Evolutionary conservation across 2,797 vertebrate genomes (phyloP).

Genomic region (Xyrichtys novacula): DNA sequence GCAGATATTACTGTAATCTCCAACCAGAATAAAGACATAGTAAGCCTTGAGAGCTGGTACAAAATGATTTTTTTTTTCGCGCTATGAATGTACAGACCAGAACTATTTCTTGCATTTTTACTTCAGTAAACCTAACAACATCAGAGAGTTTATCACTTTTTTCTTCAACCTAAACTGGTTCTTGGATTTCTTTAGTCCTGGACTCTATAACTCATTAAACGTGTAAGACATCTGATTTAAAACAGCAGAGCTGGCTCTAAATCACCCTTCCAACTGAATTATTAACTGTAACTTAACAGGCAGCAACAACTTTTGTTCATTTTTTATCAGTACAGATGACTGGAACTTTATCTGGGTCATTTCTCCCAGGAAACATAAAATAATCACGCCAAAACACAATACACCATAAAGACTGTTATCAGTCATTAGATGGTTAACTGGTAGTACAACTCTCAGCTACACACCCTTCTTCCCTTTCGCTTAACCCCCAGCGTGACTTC

Average conservation of each 20-base stretch:
- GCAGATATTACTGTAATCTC: not conserved
- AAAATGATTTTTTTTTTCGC: not conserved
- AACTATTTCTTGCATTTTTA: too few relatives aligned
- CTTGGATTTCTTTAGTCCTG: too few relatives aligned
- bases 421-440: conserved; percentile 7
- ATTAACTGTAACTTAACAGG: too few relatives aligned
- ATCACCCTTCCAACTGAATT: too few relatives aligned
- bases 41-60: not conserved
- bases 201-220: too few relatives aligned
- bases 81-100: too few relatives aligned
- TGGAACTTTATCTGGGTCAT: not conserved
- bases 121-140: too few relatives aligned
- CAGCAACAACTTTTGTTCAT: too few relatives aligned
- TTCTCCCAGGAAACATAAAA: not conserved
- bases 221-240: too few relatives aligned
- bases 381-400: conserved; percentile 18
- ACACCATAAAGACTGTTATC: not conserved
- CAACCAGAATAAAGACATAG: not conserved
- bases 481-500: conserved; percentile 28
- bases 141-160: too few relatives aligned
- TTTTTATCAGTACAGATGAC: not conserved
- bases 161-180: too few relatives aligned
- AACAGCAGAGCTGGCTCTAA: too few relatives aligned
- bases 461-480: conserved; percentile 11
- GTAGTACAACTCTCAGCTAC: not conserved